Base-by-base conservation (phyloP, 2,113 vertebrate genomes). In the Microtus ochrogaster region DNA sequence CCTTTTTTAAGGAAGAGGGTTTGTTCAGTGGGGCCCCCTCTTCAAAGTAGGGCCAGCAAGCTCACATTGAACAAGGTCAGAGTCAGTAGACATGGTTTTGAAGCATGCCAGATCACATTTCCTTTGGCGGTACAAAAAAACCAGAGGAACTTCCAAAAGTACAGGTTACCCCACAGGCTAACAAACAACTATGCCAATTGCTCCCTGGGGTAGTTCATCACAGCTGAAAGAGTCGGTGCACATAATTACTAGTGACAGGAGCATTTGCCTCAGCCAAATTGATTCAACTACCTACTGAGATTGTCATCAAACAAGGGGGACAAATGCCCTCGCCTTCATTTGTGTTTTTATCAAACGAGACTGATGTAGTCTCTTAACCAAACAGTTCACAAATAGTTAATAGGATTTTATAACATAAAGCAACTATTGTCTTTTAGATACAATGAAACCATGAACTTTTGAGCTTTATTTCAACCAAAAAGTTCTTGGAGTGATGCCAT, bases 131-230 rank as follows among this genome's bases (percentile, higher is more conserved):
- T 68, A 92, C 66, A 95, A 91, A 91, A 97, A 92, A 94, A 55
- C 5, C 73, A 70, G 94, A 78, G 92, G 65, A 77, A 96, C 93
- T 92, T 91, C 88, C 83, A 61, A 98, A 88, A 82, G 81, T n/a
- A 49, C 95, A 86, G 92, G 89, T 95, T 96, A 96, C 28, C 76
- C 72, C 21, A 85, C 47, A 96, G 88, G 85, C 87, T 91, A 92
- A 94, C 88, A 96, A 95, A 96, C 91, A 93, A 74, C 85, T 68
- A 36, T 77, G 84, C 68, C 96, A 96, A 96, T 95, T 96, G 96
- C 90, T 96, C 96, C 95, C 96, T 1, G 0, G 92, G 88, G 96
- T 21, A 92, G 90, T 82, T 68, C 85, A 92, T 55, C 77, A 74
- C 94, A 94, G 93, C 70, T 82, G 87, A 95, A 87, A 90, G 90